Percentiles rank a stretch among this genome's conserved stretches.
phyloP scores from a whole-genome alignment of 1,140 invertebrate species.

The Aethina tumida region DNA sequence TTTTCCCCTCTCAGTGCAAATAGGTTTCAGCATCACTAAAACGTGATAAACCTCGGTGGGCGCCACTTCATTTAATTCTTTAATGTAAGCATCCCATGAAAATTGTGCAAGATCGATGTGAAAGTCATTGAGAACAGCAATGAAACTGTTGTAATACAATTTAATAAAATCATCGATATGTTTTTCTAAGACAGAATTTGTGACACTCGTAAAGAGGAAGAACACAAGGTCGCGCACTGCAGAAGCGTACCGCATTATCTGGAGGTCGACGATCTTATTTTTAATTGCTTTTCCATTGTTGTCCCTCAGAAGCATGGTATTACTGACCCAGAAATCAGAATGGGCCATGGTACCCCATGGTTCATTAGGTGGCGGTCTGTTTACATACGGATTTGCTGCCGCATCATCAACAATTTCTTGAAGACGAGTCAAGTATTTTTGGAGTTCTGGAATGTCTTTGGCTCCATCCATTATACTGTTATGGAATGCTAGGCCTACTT shows the following conservation, averaged over 20 bases:
- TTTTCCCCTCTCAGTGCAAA: constrained; percentile 33
- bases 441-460: constrained; percentile 24
- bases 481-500: constrained; percentile 25
- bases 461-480: constrained; percentile 29
- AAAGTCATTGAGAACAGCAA: constrained; percentile 31
- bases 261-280: constrained; percentile 53
- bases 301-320: constrained; percentile 39
- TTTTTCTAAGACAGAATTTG: constrained; percentile 33
- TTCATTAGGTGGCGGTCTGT: constrained; percentile 27
- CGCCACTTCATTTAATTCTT: constrained; percentile 28
- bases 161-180: constrained; percentile 39
- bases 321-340: constrained; percentile 53
- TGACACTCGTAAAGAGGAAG: constrained; percentile 45
- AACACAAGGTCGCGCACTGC: constrained; percentile 47
- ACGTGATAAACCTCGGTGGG: constrained; percentile 32
- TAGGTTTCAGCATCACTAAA: constrained; percentile 33
- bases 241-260: constrained; percentile 44
- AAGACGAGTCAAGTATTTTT: constrained; percentile 18
- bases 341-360: constrained; percentile 45
- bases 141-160: constrained; percentile 43
- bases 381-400: constrained; percentile 15
- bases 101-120: constrained; percentile 22
- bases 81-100: constrained; percentile 27
- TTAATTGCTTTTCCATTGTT: constrained; percentile 31
- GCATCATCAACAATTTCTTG: constrained; percentile 17